Conservation (phyloP, 53 echinoderm and acorn worm genomes). For the Stichopus horrens region DNA sequence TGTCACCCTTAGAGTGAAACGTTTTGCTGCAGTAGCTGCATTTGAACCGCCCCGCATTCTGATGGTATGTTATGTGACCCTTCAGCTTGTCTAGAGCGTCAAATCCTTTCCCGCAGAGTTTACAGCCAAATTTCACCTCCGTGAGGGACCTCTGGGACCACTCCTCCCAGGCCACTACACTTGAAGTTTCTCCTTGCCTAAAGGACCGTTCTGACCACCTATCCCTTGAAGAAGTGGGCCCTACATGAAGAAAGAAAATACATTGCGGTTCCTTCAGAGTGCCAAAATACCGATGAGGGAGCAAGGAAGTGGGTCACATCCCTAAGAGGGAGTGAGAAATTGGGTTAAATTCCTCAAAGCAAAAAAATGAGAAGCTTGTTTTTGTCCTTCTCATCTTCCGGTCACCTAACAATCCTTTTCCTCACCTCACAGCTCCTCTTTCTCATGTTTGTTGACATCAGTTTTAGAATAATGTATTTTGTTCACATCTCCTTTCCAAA, state of each 20-base stretch:
- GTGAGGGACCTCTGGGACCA: constrained; percentile 6
- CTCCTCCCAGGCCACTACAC: constrained; percentile 1
- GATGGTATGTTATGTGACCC: constrained; percentile 7
- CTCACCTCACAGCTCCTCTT: too few species aligned
- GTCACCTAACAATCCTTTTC: too few species aligned
- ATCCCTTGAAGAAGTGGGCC: background rate
- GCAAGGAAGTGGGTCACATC: background rate
- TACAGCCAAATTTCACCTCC: constrained; percentile 28
- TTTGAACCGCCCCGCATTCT: background rate
- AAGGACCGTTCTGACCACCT: background rate
- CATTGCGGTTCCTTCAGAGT: background rate
- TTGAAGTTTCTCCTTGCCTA: background rate
- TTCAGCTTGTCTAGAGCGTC: background rate
- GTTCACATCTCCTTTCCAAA: too few species aligned
- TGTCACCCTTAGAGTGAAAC: constrained; percentile 19
- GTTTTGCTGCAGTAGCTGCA: constrained; percentile 24
- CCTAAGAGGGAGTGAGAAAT: too few species aligned
- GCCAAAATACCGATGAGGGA: background rate
- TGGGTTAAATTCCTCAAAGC: too few species aligned
- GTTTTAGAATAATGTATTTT: too few species aligned
- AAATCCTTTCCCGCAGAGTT: constrained; percentile 20
- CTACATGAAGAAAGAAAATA: background rate
- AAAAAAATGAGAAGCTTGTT: too few species aligned
- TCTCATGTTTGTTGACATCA: too few species aligned
- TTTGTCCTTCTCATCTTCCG: too few species aligned